A percentile compares a stretch with the other conserved stretches of the same genome.
Conservation (phyloP, 2,888 invertebrate genomes). For the Ferdinandea cuprea region DNA sequence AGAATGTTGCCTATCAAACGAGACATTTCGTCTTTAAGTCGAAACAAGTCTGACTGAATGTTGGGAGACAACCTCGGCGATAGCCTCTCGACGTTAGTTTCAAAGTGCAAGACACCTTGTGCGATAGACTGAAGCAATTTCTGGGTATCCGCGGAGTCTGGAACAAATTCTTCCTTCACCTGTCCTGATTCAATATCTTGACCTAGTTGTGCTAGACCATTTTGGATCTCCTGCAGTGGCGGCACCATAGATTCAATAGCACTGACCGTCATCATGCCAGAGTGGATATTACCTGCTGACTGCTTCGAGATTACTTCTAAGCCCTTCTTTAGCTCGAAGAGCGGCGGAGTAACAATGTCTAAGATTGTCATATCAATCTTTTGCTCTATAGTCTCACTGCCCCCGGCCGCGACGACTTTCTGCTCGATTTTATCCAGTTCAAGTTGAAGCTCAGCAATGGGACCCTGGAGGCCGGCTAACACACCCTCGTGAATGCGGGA, state of each 20-base stretch:
- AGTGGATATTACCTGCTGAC: slow-evolving; percentile 78
- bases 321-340: slow-evolving; percentile 86
- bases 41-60: slow-evolving; percentile 79
- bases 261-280: slow-evolving; percentile 82
- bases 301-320: slow-evolving; percentile 84
- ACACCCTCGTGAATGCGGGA: slow-evolving; percentile 80
- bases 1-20: slow-evolving; percentile 85
- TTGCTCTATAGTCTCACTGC: slow-evolving; percentile 80
- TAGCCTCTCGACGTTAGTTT: slow-evolving; percentile 81
- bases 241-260: slow-evolving; percentile 84
- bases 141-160: slow-evolving; percentile 82
- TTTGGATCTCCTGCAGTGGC: slow-evolving; percentile 86
- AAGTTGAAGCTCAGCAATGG: slow-evolving; percentile 79
- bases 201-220: slow-evolving; percentile 83
- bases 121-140: slow-evolving; percentile 82
- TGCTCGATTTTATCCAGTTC: slow-evolving; percentile 79
- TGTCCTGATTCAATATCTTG: slow-evolving; percentile 83
- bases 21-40: slow-evolving; percentile 84
- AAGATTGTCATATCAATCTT: slow-evolving; percentile 86
- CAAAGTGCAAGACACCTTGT: slow-evolving; percentile 82
- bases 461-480: slow-evolving; percentile 79
- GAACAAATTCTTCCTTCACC: slow-evolving; percentile 78
- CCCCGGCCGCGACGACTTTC: slow-evolving; percentile 77
- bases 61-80: slow-evolving; percentile 77
- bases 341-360: slow-evolving; percentile 86